Base-by-base conservation (phyloP, 2,113 vertebrate species). In the Typhlomys cinereus region DNA sequence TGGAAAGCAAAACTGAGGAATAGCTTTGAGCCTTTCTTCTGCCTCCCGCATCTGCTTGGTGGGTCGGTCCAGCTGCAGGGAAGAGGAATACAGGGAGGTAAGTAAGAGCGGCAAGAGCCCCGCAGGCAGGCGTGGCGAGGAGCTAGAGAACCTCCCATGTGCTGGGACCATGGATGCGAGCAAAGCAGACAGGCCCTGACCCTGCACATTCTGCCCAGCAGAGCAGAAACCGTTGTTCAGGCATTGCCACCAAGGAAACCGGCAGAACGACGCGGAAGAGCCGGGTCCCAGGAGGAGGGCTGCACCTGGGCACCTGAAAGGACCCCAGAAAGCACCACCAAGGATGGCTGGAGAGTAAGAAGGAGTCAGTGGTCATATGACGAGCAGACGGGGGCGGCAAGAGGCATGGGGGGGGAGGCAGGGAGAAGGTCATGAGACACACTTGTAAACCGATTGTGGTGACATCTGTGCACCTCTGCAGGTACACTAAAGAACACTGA, bases 1-100 rank as follows among this genome's bases (percentile, higher is more conserved):
- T n/a, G 99, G 99, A 95, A 99, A 99, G 97, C 99, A 99, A 97
- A 99, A 99, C 97, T 99, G 99, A 15, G 99, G 99, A 91, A 99
- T 99, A 39, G 99, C 99, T 97, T 99, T 99, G 89, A 99, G 99
- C 70, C 99, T 98, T 96, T 99, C 99, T 94, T 99, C 99, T 0
- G 99, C 99, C 94, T 99, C 99, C 52, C 99, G 98, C 98, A 99
- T 99, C 98, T 99, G 99, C 97, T 99, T 99, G 93, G 99, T 99
- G 87, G 98, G 99, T 92, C 99, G 98, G 96, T 99, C 99, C 95
- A 99, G 97, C 99, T 99, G 98, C 50, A 83, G 44, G 79, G 64
- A 95, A 64, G 64, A 96, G 84, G 52, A 84, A 88, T 3, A 18
- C 0, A n/a, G 50, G 48, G 29, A 74, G 10, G 78, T 2, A 67